Conservation (phyloP, 2,797 vertebrate species). For the Anabacerthia variegaticeps region DNA sequence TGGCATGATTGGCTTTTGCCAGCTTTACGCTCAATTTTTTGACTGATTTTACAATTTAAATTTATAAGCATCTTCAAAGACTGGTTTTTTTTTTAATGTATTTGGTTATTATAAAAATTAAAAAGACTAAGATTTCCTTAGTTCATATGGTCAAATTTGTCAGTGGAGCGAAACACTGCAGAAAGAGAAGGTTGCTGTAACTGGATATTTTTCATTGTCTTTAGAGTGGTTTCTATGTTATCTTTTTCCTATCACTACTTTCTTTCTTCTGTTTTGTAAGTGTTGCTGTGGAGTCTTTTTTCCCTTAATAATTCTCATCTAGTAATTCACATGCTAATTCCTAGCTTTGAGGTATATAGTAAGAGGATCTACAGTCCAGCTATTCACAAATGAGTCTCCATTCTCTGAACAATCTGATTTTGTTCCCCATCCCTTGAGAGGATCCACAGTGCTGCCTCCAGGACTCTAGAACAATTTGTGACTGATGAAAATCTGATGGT, state of each 20-base stretch:
- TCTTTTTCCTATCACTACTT: not conserved
- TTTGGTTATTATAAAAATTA: not conserved
- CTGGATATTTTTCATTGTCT: not conserved
- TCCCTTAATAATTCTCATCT: not conserved
- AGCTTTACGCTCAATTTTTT: not conserved
- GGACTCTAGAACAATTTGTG: not conserved
- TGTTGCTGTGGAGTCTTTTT: not conserved
- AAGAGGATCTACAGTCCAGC: not conserved
- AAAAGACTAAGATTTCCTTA: not conserved
- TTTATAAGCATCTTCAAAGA: not conserved
- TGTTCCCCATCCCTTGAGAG: not conserved
- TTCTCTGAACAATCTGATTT: not conserved
- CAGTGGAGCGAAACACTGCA: not conserved
- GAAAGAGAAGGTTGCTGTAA: not conserved
- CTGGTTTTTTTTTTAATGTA: not conserved
- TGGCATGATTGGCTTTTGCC: not conserved
- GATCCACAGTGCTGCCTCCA: not conserved
- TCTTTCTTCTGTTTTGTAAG: not conserved
- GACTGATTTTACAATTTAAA: not conserved
- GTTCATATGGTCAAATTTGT: not conserved
- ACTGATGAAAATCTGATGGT: not conserved
- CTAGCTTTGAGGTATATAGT: not conserved
- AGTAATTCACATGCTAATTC: not conserved
- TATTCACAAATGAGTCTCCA: not conserved
- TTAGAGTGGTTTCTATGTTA: not conserved